Conservation (phyloP, 2,888 invertebrate genomes). For the Crematogaster levior region DNA sequence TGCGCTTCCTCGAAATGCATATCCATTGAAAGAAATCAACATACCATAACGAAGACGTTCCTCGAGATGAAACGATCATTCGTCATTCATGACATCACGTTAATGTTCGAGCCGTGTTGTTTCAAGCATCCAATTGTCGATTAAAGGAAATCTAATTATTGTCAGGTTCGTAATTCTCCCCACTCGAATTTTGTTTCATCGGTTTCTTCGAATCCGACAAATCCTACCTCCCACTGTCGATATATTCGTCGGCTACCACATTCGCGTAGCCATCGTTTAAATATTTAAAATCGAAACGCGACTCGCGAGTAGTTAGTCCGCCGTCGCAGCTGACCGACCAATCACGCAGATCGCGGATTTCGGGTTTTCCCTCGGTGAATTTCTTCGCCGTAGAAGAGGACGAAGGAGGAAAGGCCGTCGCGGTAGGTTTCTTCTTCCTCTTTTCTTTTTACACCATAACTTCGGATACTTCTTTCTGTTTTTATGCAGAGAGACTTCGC, state of each 20-base stretch:
- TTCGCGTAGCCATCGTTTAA: slow-evolving; percentile 35
- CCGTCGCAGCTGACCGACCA: background rate
- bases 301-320: background rate
- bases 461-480: background rate
- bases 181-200: background rate
- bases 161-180: background rate
- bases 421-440: background rate
- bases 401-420: background rate
- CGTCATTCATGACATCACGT: background rate
- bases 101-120: background rate
- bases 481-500: background rate
- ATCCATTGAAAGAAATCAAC: slow-evolving; percentile 1
- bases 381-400: background rate
- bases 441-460: background rate
- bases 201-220: slow-evolving; percentile 44
- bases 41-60: background rate
- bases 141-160: background rate
- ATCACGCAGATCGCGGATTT: background rate
- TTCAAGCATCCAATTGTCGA: background rate
- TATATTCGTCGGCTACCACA: background rate
- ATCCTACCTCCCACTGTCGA: slow-evolving; percentile 35
- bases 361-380: slow-evolving; percentile 23
- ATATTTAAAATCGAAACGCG: slow-evolving; percentile 13
- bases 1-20: background rate
- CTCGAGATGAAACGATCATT: slow-evolving; percentile 2